phyloP scores from a whole-genome alignment of 2,888 invertebrate genomes.

The Melinaea menophilus region DNA sequence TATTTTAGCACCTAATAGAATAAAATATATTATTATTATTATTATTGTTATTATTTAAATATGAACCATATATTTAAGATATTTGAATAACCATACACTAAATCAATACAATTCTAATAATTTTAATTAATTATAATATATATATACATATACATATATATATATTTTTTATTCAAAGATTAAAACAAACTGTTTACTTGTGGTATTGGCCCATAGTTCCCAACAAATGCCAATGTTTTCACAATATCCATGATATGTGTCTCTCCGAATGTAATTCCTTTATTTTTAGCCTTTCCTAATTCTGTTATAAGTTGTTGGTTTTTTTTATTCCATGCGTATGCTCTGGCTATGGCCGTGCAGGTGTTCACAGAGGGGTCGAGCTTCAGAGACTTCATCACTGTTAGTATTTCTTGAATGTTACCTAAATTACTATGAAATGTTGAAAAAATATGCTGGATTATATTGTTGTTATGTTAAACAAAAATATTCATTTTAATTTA shows the following conservation, averaged over 20 bases:
- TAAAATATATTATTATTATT: background rate
- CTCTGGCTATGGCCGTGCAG: conserved; percentile 68
- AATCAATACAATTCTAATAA: too few relatives aligned
- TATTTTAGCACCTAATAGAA: conserved; percentile 55
- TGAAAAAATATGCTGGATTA: too few relatives aligned
- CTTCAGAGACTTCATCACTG: conserved; percentile 78
- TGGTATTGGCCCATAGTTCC: conserved; percentile 47
- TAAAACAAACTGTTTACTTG: conserved; percentile 41
- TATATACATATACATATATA: too few relatives aligned
- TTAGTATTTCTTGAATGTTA: conserved; percentile 70
- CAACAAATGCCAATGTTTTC: conserved; percentile 53
- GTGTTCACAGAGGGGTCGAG: conserved; percentile 69
- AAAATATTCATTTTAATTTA: too few relatives aligned
- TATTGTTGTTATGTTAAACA: too few relatives aligned
- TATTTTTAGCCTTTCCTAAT: conserved; percentile 48
- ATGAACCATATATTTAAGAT: background rate
- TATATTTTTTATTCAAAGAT: too few relatives aligned
- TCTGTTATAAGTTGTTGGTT: conserved; percentile 49
- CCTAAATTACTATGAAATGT: conserved; percentile 47
- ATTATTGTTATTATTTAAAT: too few relatives aligned
- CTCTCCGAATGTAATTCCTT: conserved; percentile 55
- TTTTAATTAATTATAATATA: too few relatives aligned
- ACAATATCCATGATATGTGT: conserved; percentile 71
- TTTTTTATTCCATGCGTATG: conserved; percentile 69
- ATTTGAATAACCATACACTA: too few relatives aligned